Evolutionary conservation across 2,888 invertebrate species (phyloP).

Genomic region (Dioctria linearis): DNA sequence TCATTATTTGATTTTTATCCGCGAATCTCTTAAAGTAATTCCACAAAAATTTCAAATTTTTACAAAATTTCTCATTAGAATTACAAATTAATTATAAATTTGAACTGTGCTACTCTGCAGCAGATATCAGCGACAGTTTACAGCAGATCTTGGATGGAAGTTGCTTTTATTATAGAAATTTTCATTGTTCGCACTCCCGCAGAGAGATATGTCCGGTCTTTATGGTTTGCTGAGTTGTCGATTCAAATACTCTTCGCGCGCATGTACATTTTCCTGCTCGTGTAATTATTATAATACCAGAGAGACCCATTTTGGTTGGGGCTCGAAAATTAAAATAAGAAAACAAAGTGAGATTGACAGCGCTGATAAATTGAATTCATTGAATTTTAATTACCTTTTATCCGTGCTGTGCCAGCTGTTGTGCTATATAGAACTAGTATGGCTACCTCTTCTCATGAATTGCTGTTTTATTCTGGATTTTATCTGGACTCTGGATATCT

Average conservation of each 20-base stretch:
- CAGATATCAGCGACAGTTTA: background rate
- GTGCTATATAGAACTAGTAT: background rate
- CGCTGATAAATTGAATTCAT: conserved; percentile 28
- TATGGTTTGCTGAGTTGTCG: background rate
- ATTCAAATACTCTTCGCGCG: background rate
- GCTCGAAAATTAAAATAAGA: conserved; percentile 12
- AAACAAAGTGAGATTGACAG: conserved; percentile 30
- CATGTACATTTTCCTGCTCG: background rate
- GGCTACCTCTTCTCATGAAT: too few species aligned
- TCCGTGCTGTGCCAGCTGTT: background rate
- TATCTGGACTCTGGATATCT: background rate
- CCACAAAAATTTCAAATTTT: background rate
- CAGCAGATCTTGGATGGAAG: background rate
- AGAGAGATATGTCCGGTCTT: background rate
- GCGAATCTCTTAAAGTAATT: background rate
- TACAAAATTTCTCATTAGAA: conserved; percentile 1
- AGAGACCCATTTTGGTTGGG: background rate
- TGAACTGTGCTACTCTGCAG: background rate
- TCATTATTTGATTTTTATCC: conserved; percentile 6
- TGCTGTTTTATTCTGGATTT: background rate
- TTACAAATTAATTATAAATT: conserved; percentile 12
- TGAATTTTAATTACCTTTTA: conserved; percentile 38
- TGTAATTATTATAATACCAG: background rate
- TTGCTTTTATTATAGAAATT: background rate
- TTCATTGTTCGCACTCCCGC: background rate